Evolutionary conservation across 2,888 invertebrate species (phyloP).

Genomic region (Volucella inanis): DNA sequence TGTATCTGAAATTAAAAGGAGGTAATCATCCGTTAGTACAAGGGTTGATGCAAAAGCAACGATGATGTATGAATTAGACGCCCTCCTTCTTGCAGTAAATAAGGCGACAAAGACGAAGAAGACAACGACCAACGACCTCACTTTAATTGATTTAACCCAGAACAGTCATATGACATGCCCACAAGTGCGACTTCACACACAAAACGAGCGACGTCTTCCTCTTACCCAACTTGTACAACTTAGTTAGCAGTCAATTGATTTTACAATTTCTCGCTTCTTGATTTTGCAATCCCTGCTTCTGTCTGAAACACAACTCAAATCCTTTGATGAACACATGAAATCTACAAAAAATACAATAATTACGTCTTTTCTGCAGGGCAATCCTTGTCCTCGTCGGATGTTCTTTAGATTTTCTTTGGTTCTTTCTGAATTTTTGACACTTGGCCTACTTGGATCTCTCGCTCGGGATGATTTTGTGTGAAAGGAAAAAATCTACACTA

Average conservation of each 20-base stretch:
- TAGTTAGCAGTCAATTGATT: constrained; percentile 24
- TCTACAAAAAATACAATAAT: constrained; percentile 15
- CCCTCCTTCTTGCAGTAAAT: too few species aligned
- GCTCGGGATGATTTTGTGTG: constrained; percentile 48
- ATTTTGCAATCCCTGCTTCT: too few species aligned
- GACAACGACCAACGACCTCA: constrained; percentile 61
- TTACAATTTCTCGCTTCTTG: background rate
- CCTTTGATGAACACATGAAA: constrained; percentile 3
- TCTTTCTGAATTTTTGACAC: constrained; percentile 40
- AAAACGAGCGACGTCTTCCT: constrained; percentile 9
- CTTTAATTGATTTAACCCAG: constrained; percentile 71
- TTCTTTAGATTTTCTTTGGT: constrained; percentile 4
- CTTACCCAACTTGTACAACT: constrained; percentile 54
- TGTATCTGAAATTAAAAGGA: constrained; percentile 44
- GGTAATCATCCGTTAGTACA: background rate
- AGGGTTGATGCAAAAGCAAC: background rate
- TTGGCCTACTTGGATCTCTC: constrained; percentile 35
- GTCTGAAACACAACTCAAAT: background rate
- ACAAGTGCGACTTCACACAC: background rate
- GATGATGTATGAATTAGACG: too few species aligned
- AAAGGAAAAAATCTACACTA: constrained; percentile 62
- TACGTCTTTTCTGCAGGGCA: constrained; percentile 29
- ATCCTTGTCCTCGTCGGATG: background rate
- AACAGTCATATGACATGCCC: constrained; percentile 63
- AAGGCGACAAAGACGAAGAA: background rate